Evolutionary conservation across 2,888 invertebrate species (phyloP).

Genomic region (Protodeltote pygarga): DNA sequence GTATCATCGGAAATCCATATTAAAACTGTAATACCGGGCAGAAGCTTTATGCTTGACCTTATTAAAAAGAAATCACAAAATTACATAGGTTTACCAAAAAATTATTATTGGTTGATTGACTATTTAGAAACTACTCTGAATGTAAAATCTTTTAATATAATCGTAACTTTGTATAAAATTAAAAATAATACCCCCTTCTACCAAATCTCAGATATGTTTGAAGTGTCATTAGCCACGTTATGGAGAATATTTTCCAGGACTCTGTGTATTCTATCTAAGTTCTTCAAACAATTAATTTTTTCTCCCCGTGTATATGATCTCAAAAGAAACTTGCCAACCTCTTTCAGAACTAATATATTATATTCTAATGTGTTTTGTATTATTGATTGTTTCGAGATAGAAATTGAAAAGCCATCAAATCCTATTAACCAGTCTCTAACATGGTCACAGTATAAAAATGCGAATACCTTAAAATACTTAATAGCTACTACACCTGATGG

Average conservation of each 20-base stretch:
- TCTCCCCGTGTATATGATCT: slow-evolving; percentile 1
- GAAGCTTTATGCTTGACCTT: too few species aligned
- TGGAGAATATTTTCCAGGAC: slow-evolving; percentile 5
- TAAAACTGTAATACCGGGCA: too few species aligned
- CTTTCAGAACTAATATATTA: background rate
- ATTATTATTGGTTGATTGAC: too few species aligned
- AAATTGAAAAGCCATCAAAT: slow-evolving; percentile 1
- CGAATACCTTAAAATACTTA: slow-evolving; percentile 7
- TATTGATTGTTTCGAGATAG: too few species aligned
- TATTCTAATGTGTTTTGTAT: slow-evolving; percentile 8
- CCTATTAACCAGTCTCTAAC: slow-evolving; percentile 6
- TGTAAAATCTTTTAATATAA: background rate
- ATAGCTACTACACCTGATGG: slow-evolving; percentile 5
- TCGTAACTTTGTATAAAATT: slow-evolving; percentile 1
- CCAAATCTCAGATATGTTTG: slow-evolving; percentile 2
- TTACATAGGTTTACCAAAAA: too few species aligned
- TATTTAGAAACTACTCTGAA: too few species aligned
- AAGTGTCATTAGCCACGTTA: background rate
- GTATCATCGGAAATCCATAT: too few species aligned
- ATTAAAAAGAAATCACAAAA: too few species aligned
- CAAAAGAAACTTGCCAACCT: slow-evolving; percentile 4
- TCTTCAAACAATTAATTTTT: background rate
- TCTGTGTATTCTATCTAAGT: background rate
- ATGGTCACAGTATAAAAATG: slow-evolving; percentile 15
- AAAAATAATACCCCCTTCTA: slow-evolving; percentile 1